phyloP scores from a whole-genome alignment of 2,888 invertebrate genomes.

The Spicauda simplicius region DNA sequence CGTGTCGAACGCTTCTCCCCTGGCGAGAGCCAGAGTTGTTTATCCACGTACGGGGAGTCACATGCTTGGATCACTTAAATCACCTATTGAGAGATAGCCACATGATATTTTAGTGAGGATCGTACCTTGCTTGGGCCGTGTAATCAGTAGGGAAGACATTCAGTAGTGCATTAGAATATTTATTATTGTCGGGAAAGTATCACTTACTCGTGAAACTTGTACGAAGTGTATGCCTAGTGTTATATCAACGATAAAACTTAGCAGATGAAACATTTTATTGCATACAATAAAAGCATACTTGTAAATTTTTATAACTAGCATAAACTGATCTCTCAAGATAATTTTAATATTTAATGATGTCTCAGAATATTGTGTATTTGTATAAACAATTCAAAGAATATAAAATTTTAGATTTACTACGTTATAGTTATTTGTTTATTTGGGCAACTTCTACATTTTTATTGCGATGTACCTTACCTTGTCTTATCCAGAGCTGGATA shows the following conservation, averaged over 20 bases:
- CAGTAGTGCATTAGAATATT: conserved; percentile 77
- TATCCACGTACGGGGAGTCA: conserved; percentile 37
- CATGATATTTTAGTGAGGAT: conserved; percentile 52
- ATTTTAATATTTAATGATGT: conserved; percentile 79
- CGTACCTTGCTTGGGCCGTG: conserved; percentile 70
- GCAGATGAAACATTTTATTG: conserved; percentile 69
- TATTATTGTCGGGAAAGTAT: conserved; percentile 71
- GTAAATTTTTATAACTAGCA: conserved; percentile 83
- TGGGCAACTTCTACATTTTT: conserved; percentile 69
- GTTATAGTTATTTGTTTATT: conserved; percentile 69
- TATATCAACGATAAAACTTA: conserved; percentile 71
- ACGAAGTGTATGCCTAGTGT: conserved; percentile 72
- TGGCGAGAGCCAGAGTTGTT: conserved; percentile 2
- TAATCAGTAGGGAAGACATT: conserved; percentile 73
- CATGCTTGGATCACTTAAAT: conserved; percentile 53
- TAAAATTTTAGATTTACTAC: conserved; percentile 76
- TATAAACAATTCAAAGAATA: conserved; percentile 79
- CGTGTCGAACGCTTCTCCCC: conserved; percentile 12
- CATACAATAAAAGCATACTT: conserved; percentile 74
- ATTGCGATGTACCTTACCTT: conserved; percentile 63
- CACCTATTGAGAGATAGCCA: conserved; percentile 49
- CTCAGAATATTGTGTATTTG: conserved; percentile 79
- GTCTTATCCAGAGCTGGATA: conserved; percentile 71
- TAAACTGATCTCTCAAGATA: conserved; percentile 84
- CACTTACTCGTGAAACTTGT: conserved; percentile 60